Evolutionary conservation across 2,113 vertebrate species (phyloP), one percentile per base, ranked within the genome.

Genomic region (Ramphastos sulfuratus): DNA sequence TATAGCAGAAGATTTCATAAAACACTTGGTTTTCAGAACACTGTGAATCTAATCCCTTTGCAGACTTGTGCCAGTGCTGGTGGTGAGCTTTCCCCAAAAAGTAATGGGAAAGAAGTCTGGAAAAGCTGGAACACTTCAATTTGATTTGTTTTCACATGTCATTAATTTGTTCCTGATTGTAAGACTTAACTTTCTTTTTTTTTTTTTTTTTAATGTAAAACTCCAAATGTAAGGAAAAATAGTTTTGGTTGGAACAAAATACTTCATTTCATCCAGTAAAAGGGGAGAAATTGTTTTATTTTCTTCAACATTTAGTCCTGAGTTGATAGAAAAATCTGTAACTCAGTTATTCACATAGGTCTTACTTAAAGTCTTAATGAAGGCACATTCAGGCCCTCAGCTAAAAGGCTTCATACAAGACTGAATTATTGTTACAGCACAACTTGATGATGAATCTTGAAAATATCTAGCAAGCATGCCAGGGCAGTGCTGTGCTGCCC

Each of bases 401-500:
- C 80, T 89, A 10, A 80, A 82, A 88, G 16, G 30, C 63, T 77
- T 69, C 10, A n/a, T 46, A 30, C 0, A 3, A 92, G 60, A 89
- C 35, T 46, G 59, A 86, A 60, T 30, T 76, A 54, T 69, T 85
- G 63, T 79, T 82, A 39, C 59, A 92, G 96, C 50, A 70, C 39
- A 83, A 85, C 44, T 59, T n/a, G 70, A 89, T 92, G 94, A 96
- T 79, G 86, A 92, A 94, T 91, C 89, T 46, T 69, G 21, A 80
- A 96, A 93, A 39, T 61, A 87, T 89, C 73, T 33, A 58, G 80
- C 44, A n/a, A 74, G 39, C 20, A 55, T 92, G 84, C 92, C 87
- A 91, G 82, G 37, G 58, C 82, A 90, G 67, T 3, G 0, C 75
- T 42, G 52, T 2, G 12, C 72, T 90, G 67, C 90, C 86, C 91